Evolutionary conservation across 2,113 vertebrate species (phyloP), one percentile per base, ranked within the genome.

Genomic region (Mionectes macconnelli): DNA sequence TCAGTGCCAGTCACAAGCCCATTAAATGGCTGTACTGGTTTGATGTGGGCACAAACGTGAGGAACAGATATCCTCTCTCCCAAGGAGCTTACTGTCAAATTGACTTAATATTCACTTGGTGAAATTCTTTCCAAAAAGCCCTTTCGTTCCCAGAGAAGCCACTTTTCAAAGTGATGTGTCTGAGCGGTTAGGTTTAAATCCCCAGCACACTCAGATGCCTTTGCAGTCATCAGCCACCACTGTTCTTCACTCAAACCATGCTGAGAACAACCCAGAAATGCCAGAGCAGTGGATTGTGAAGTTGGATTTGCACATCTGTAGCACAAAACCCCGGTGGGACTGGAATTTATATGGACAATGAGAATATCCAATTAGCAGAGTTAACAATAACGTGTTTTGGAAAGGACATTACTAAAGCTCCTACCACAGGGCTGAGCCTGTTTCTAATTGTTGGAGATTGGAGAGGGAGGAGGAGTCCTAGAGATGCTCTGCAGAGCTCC

Each of bases 221-320:
- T 83, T 68, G 47, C 93, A 95, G 84, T 49, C 91, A 94, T 77
- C 91, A 94, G 40, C 89, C 57, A 56, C 84, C 42, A 68, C 76
- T 49, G 84, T 76, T 93, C 81, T 75, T 64, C 87, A 47, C 40
- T 93, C 82, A 92, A 84, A 78, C 79, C 91, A 40, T 5, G 81
- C 87, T 87, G 73, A 94, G 77, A 77, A 75, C 77, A 92, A 14
- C 77, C 49, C 53, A 92, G 86, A 88, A 84, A 78, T 2, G 14
- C 78, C 56, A 25, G 49, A 93, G 69, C 81, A 79, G n/a, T 27
- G 80, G 60, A 47, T 79, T 67, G 44, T 45, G 45, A 73, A 59
- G 81, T 30, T 87, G 84, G 52, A 75, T 95, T 94, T 89, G 53
- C 62, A 84, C 84, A 81, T 78, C 40, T 30, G 0, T 44, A 67